These are phyloP conservation scores for Cosmia trapezina DNA, from an alignment of 2,888 invertebrate species.

Conservation along the genomic window DNA sequence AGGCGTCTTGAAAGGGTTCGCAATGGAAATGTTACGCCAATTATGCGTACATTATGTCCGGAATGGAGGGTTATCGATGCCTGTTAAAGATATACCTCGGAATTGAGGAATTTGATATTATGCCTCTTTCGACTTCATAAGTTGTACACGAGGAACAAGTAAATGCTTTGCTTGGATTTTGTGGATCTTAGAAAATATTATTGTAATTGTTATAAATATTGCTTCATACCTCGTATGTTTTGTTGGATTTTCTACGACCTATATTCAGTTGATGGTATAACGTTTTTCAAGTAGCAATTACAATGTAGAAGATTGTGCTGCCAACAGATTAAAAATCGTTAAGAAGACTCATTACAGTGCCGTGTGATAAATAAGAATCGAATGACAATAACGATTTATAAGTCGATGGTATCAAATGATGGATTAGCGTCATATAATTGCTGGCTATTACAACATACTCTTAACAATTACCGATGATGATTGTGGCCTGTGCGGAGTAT, in stretches of 20 bases:
- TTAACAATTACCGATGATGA: constrained; percentile 22
- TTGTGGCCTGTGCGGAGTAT: constrained; percentile 4
- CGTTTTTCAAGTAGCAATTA: not conserved
- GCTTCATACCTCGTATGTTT: not conserved
- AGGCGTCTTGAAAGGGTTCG: constrained; percentile 89
- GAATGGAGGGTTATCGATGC: constrained; percentile 88
- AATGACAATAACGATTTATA: constrained; percentile 28
- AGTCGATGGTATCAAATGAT: constrained; percentile 24
- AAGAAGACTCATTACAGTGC: not conserved
- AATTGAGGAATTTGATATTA: constrained; percentile 67
- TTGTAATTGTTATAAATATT: not conserved
- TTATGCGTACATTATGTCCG: constrained; percentile 89
- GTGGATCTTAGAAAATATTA: not conserved
- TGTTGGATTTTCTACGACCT: not conserved
- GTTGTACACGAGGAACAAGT: constrained; percentile 19
- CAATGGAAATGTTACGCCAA: constrained; percentile 90
- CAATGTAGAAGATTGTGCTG: not conserved
- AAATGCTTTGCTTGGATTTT: constrained; percentile 19
- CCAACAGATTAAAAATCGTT: not conserved
- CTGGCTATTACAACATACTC: constrained; percentile 22
- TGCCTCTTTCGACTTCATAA: constrained; percentile 40
- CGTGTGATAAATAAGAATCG: constrained; percentile 9
- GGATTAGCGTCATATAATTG: constrained; percentile 28
- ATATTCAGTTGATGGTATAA: not conserved
- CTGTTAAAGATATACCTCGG: constrained; percentile 67